phyloP scores from a whole-genome alignment of 2,797 vertebrate species.

The Remorina albescens region DNA sequence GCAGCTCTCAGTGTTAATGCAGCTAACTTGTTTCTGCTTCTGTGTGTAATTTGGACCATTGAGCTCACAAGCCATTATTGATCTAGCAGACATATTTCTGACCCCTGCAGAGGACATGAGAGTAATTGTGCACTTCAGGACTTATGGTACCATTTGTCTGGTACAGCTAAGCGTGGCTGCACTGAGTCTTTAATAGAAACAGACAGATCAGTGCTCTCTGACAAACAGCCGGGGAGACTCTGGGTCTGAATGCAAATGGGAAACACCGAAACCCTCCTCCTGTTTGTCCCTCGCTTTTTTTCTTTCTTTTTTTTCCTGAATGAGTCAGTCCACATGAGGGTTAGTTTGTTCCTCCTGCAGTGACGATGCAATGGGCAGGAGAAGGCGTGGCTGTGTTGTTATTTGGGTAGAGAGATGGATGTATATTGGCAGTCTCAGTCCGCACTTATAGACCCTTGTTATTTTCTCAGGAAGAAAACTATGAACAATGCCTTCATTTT shows the following conservation, averaged over 20 bases:
- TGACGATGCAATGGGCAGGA: constrained; percentile 37
- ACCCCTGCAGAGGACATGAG: constrained; percentile 55
- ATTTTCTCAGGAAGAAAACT: constrained; percentile 55
- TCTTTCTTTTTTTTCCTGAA: neutral
- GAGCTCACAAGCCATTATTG: constrained; percentile 31
- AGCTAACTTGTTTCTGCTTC: constrained; percentile 1
- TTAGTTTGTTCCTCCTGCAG: constrained; percentile 33
- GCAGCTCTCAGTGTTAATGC: constrained; percentile 8
- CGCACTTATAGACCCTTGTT: constrained; percentile 26
- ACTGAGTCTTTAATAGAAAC: constrained; percentile 59
- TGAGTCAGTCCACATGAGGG: constrained; percentile 18
- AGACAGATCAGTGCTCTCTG: constrained; percentile 61
- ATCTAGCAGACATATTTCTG: constrained; percentile 54
- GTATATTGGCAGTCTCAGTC: constrained; percentile 43
- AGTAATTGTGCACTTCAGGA: constrained; percentile 44
- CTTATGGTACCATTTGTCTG: constrained; percentile 59
- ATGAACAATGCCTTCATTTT: constrained; percentile 44
- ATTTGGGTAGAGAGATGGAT: constrained; percentile 50
- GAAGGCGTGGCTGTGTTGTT: constrained; percentile 25
- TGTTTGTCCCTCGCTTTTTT: constrained; percentile 28
- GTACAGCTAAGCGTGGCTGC: constrained; percentile 43
- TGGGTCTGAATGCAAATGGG: constrained; percentile 64
- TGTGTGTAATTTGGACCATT: constrained; percentile 15
- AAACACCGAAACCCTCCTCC: constrained; percentile 23
- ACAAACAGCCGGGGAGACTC: constrained; percentile 53